Evolutionary conservation across 1,140 invertebrate genomes (phyloP), one percentile per base, ranked within the genome.

Genomic region (Diploscapter pachys): DNA sequence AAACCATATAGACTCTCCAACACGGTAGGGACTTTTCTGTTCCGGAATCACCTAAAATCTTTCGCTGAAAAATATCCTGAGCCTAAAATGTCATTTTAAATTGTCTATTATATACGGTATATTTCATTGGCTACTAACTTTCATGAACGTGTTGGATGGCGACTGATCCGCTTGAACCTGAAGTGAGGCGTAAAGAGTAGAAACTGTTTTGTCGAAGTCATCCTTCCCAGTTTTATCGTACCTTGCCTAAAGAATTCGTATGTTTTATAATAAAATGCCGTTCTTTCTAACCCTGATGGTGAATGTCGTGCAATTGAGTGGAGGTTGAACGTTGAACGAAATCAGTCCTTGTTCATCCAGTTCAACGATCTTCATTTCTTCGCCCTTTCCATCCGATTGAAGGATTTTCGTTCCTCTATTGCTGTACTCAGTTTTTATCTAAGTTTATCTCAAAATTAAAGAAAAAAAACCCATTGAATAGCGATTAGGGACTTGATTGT

Each of bases 21-120:
- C 31, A 31, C 31, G 31, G 31, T 0, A 31, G 31, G 4, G 11
- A 67, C 53, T 77, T 92, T 90, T 83, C 69, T 86, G 80, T 74
- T 85, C 84, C 8, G 82, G 86, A 51, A 87, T 48, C 13, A 79
- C 73, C 75, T 90, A 90, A 85, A 96, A 87, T 2, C 90, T 90
- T 80, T 91, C 90, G 0, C 93, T 95, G 3, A 92, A 91, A 73
- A 92, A 91, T 0, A 96, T 74, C 49, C 64, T 80, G 74, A 82
- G 85, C 6, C 77, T 80, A 4, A 84, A 48, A 9, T 71, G 79
- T 68, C 85, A 82, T 48, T 83, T 83, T 9, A 78, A 90, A 76
- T 91, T 89, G 49, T 95, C 89, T 31, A 31, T 31, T 31, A 31
- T 31, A 31, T 31, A 31, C 69, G 91, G n/a, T n/a, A 89, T n/a